Conservation (phyloP, 2,888 invertebrate genomes). For the Tachina lurida region DNA sequence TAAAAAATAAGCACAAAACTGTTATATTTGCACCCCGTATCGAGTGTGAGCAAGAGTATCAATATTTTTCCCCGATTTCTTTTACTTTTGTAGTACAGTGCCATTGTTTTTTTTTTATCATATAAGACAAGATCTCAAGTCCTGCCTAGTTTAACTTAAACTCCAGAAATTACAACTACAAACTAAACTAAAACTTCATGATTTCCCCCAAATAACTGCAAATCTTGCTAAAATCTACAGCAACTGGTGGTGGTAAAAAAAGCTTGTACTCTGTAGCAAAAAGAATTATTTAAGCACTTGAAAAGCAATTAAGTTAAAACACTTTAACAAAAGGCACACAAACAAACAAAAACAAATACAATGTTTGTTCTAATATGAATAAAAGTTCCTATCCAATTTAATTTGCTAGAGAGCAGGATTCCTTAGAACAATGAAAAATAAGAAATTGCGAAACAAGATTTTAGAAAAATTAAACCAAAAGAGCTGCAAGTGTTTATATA, state of each 20-base stretch:
- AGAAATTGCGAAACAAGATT: slow-evolving; percentile 23
- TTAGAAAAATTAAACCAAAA: neutral
- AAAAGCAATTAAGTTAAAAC: slow-evolving; percentile 54
- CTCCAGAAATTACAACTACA: too few relatives aligned
- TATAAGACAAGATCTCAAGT: too few relatives aligned
- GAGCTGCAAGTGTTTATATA: too few relatives aligned
- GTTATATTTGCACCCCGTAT: too few relatives aligned
- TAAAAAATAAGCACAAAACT: too few relatives aligned
- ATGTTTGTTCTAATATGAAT: slow-evolving; percentile 44
- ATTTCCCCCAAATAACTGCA: neutral
- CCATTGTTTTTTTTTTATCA: too few relatives aligned
- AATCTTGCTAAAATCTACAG: neutral
- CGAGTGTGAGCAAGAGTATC: too few relatives aligned
- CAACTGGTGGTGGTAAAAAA: neutral
- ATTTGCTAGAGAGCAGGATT: slow-evolving; percentile 63
- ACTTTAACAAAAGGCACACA: neutral
- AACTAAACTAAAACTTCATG: too few relatives aligned
- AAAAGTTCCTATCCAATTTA: slow-evolving; percentile 63
- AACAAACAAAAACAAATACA: slow-evolving; percentile 9
- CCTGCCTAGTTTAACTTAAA: too few relatives aligned
- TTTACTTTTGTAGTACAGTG: too few relatives aligned
- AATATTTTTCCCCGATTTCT: too few relatives aligned
- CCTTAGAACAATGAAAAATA: slow-evolving; percentile 1
- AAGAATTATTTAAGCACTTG: slow-evolving; percentile 11
- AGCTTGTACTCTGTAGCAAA: neutral